phyloP scores from a whole-genome alignment of 2,797 vertebrate species.

The Hypotaenidia philippensis region DNA sequence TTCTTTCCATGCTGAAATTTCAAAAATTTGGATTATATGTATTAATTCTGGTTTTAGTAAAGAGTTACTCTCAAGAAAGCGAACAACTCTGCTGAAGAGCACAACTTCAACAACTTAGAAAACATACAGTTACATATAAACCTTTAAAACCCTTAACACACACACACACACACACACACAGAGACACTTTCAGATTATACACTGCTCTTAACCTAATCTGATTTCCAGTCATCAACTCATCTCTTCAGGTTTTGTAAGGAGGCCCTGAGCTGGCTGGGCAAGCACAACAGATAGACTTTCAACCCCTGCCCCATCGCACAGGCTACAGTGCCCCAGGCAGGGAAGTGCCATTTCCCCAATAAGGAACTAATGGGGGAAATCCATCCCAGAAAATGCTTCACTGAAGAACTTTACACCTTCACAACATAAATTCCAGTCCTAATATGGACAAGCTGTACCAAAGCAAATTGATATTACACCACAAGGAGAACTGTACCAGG shows the following conservation, averaged over 20 bases:
- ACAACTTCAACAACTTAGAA: not conserved
- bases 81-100: not conserved
- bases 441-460: not conserved
- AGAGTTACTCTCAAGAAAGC: not conserved
- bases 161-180: no score
- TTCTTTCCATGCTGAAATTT: not conserved
- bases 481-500: not conserved
- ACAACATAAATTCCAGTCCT: not conserved
- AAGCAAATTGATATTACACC: not conserved
- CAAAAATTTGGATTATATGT: not conserved
- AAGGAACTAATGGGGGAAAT: not conserved
- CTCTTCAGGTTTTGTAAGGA: not conserved
- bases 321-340: not conserved
- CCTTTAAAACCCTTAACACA: not conserved
- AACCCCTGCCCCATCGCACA: not conserved
- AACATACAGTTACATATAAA: not conserved
- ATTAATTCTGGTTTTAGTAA: not conserved
- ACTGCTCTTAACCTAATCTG: not conserved
- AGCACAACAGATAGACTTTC: not conserved
- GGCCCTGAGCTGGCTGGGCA: not conserved
- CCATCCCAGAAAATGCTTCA: not conserved
- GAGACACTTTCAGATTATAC: not conserved
- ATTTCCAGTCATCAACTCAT: not conserved
- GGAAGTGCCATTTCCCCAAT: rapidly evolving
- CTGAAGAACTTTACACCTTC: not conserved